Base-by-base conservation (phyloP, 2,797 vertebrate species). In the Brachyalestes nurse region DNA sequence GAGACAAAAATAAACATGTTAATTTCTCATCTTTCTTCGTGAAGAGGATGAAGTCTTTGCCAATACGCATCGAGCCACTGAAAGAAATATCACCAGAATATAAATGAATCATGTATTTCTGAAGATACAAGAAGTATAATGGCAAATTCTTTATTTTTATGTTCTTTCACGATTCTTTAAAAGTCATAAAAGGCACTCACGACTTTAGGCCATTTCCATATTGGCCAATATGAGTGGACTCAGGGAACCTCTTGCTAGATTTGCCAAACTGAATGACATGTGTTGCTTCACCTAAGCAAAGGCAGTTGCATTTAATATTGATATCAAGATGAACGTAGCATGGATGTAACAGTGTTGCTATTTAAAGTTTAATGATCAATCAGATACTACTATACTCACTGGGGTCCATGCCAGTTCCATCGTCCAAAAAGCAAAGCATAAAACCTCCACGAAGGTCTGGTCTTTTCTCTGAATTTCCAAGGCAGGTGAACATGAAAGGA, bases 121-220 rank as follows among this genome's bases (percentile, higher is more conserved):
- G 16, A 38, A 72, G 21, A 28, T 49, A 47, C 4, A 49, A 10
- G 7, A 47, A 47, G 45, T 47, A 47, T 47, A 47, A 47, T 12
- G 45, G 12, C 45, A 47, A 12, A 47, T 47, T 16, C 28, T 77
- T 64, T 34, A 70, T 28, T 45, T 8, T 65, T 65, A 7, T 4
- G 21, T 45, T 42, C 2, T 42, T 45, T 45, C 5, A 67, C 12
- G n/a, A 67, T 4, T 47, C 45, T 8, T 8, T 17, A 16, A 16
- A 51, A 25, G 17, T 25, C 8, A 16, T 49, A 17, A 66, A 73
- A 76, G 38, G 6, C 10, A 82, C 94, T 92, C 96, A 99, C 98
- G 98, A 99, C 95, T 99, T 99, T 82, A 99, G 93, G 78, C 98
- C 98, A 21, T 99, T 99, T 87, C 98, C 98, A 82, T 99, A 99